Evolutionary conservation across 2,888 invertebrate genomes (phyloP).

Genomic region (Pseudococcus viburni): DNA sequence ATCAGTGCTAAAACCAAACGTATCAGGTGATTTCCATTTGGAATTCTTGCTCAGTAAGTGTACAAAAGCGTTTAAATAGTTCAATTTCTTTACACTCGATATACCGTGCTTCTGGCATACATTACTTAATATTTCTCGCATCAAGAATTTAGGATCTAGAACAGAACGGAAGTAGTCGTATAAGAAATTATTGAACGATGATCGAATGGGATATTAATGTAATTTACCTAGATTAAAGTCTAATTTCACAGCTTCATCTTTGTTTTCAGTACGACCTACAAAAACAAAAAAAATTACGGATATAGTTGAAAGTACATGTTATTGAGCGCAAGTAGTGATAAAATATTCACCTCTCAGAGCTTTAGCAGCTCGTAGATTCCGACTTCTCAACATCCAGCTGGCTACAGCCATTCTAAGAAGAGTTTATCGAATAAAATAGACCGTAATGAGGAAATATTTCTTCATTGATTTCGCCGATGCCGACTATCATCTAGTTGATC

Average conservation of each 20-base stretch:
- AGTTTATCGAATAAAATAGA: too few relatives aligned
- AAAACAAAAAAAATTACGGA: constrained; percentile 12
- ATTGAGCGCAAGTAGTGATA: neutral
- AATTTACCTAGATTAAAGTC: constrained; percentile 74
- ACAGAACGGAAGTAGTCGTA: constrained; percentile 66
- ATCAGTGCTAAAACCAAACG: constrained; percentile 82
- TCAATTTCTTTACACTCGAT: constrained; percentile 84
- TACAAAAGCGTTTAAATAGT: constrained; percentile 90
- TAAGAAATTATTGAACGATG: constrained; percentile 54
- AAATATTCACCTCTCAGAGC: constrained; percentile 58
- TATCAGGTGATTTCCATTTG: constrained; percentile 77
- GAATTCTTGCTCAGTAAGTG: constrained; percentile 74
- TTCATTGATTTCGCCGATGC: constrained; percentile 43
- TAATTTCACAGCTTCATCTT: constrained; percentile 77
- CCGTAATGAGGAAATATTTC: neutral
- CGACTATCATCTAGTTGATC: constrained; percentile 39
- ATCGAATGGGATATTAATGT: neutral
- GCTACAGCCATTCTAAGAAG: constrained; percentile 58
- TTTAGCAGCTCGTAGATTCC: constrained; percentile 60
- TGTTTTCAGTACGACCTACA: constrained; percentile 72
- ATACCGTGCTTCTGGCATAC: constrained; percentile 77
- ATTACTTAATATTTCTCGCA: constrained; percentile 77
- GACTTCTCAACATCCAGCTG: constrained; percentile 62
- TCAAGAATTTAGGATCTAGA: constrained; percentile 74
- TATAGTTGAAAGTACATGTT: neutral